Base-by-base conservation (phyloP, 2,888 invertebrate species). In the Cephus runcator region DNA sequence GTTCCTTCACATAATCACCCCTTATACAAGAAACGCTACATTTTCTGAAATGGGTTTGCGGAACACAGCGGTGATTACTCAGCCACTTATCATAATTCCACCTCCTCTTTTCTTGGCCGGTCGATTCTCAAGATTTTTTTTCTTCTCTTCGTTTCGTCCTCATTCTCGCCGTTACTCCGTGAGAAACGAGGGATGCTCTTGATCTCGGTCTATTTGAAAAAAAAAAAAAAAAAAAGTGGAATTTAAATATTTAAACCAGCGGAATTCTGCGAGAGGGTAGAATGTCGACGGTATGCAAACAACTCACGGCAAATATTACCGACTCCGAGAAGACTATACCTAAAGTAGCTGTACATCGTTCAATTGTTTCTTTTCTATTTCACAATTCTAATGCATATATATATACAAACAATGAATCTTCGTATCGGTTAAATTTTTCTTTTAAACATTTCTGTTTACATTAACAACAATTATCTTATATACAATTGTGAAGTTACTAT, bases 171-270 rank as follows among this genome's bases (percentile, higher is more conserved):
- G 23, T 30, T 23, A 34, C 23, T n/a, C 35, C n/a, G 4, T 12
- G 73, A 35, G 73, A 73, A 35, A 34, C 73, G 15, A 35, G 34
- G 31, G 73, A 34, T 30, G 34, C 12, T 12, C 73, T 30, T 30
- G 73, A 73, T 73, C 34, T n/a, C 73, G 35, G 31, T 34, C 73
- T 73, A 73, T 85, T 84, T 83, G 82, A 82, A 85, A 87, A 31
- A 31, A 82, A 85, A 87, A 85, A 87, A 40, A 40, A 85, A 40
- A 85, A 86, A 86, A 87, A 87, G 35, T 86, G 86, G 83, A 87
- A 87, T 86, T 87, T 87, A 86, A 87, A 87, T 87, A 87, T 86
- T 87, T 86, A 85, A 86, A 85, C 73, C 78, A 33, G 69, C 34
- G 11, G n/a, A 34, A 33, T 78, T 36, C 78, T 71, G 56, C 75